phyloP scores from a whole-genome alignment of 2,888 invertebrate genomes.

The Dolichomitus sp. region DNA sequence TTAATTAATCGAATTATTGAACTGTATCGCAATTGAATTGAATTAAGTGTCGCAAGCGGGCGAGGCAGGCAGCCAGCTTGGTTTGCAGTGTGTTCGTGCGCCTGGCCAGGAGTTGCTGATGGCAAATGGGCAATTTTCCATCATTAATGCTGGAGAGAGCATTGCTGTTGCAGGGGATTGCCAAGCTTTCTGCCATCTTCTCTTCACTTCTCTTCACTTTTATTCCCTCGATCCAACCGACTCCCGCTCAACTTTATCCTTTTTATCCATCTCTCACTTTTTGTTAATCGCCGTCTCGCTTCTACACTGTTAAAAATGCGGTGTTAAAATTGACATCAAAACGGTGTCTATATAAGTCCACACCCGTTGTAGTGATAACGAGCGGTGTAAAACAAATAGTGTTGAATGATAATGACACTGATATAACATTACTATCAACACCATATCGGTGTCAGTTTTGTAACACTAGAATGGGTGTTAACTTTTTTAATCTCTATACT shows the following conservation, averaged over 20 bases:
- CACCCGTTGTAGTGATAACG: no score
- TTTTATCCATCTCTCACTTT: not conserved
- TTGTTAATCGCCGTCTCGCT: not conserved
- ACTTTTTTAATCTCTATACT: no score
- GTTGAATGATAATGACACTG: no score
- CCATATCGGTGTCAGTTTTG: no score
- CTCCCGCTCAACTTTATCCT: not conserved
- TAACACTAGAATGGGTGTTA: no score
- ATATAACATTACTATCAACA: no score
- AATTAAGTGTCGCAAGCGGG: slow-evolving; percentile 81
- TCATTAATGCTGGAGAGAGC: slow-evolving; percentile 74
- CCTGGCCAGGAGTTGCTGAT: slow-evolving; percentile 27
- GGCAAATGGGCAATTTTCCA: slow-evolving; percentile 80
- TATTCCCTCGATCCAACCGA: not conserved
- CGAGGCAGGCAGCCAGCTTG: slow-evolving; percentile 28
- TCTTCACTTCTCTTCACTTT: not conserved
- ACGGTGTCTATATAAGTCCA: no score
- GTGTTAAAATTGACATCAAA: no score
- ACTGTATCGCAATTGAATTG: slow-evolving; percentile 85
- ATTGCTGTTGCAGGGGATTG: slow-evolving; percentile 20
- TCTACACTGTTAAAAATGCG: no score
- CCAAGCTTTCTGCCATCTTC: slow-evolving; percentile 21
- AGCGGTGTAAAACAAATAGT: no score
- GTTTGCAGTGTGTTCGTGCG: slow-evolving; percentile 69
- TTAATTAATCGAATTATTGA: slow-evolving; percentile 86